Evolutionary conservation across 1,140 invertebrate genomes (phyloP), one percentile per base, ranked within the genome.

Genomic region (Patella vulgata): DNA sequence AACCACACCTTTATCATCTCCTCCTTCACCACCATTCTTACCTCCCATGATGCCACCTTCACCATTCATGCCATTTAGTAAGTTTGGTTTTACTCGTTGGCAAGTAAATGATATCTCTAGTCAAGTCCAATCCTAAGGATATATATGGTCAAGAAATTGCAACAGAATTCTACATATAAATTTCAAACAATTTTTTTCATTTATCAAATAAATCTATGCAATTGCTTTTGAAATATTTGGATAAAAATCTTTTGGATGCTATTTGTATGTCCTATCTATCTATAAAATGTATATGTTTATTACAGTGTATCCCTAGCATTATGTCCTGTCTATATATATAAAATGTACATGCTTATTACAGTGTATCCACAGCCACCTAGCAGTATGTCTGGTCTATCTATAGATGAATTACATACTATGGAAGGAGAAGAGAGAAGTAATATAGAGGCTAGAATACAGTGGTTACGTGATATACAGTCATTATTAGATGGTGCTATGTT

Each of bases 381-480:
- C 33, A 71, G 59, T 52, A 87, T 96, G 25, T 87, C 88, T 55
- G 88, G 87, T 42, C 85, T 99, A 19, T 90, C 88, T 48, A 88
- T 90, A 36, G 94, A 95, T 59, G 95, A 99, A 78, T 85, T 99
- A 30, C 85, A 87, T 63, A 86, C 87, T 25, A 90, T 99, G 90
- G 97, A 99, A 83, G 94, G 95, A 28, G 89, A 89, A 59, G 89
- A 95, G 70, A 86, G 96, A 69, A 87, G 90, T 73, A 91, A 94
- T 70, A 88, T 98, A 28, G 95, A 98, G 80, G 94, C 95, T 6
- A 87, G 97, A 59, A 90, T 99, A 54, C 89, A 91, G 81, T 90
- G 91, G 75, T 84, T 97, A 27, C 86, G 89, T 46, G 94, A 97
- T 84, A 94, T 97, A 66, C 91, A 93, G 82, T 86, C 91, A 1